Conservation (phyloP, 2,113 vertebrate species). For the Mugil cephalus region DNA sequence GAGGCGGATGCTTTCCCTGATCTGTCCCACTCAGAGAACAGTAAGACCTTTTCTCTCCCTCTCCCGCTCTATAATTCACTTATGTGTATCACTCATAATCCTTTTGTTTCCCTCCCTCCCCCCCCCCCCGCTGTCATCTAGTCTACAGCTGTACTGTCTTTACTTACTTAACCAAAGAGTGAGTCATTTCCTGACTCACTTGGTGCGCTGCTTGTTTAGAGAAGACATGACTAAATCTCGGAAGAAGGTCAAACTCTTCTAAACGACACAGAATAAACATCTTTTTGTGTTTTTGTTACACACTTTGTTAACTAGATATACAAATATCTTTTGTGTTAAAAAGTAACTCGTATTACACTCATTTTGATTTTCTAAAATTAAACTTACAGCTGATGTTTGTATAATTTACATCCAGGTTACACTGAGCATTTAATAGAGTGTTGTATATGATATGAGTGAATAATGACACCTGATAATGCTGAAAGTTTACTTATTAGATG, state of each 20-base stretch:
- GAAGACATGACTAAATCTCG: neutral
- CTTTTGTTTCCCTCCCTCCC: slow-evolving; percentile 27
- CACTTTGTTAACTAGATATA: too few species aligned
- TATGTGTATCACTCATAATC: neutral
- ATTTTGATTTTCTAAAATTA: neutral
- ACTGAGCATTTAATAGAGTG: too few species aligned
- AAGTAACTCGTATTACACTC: too few species aligned
- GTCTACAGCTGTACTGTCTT: slow-evolving; percentile 11
- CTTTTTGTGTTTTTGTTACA: too few species aligned
- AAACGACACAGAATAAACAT: slow-evolving; percentile 4
- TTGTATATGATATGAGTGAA: too few species aligned
- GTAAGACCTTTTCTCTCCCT: slow-evolving; percentile 63
- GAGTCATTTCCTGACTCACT: slow-evolving; percentile 61
- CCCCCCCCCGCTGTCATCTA: slow-evolving; percentile 14
- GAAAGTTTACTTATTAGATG: too few species aligned
- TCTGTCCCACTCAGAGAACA: slow-evolving; percentile 75
- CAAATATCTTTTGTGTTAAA: too few species aligned
- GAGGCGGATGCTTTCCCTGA: slow-evolving; percentile 68
- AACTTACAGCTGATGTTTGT: neutral
- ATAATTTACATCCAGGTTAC: neutral
- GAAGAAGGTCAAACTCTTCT: slow-evolving; percentile 1
- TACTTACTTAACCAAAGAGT: slow-evolving; percentile 19
- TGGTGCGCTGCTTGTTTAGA: slow-evolving; percentile 23
- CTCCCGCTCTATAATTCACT: neutral
- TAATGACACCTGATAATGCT: too few species aligned